Evolutionary conservation across 2,113 vertebrate genomes (phyloP).

Genomic region (Lepus europaeus): DNA sequence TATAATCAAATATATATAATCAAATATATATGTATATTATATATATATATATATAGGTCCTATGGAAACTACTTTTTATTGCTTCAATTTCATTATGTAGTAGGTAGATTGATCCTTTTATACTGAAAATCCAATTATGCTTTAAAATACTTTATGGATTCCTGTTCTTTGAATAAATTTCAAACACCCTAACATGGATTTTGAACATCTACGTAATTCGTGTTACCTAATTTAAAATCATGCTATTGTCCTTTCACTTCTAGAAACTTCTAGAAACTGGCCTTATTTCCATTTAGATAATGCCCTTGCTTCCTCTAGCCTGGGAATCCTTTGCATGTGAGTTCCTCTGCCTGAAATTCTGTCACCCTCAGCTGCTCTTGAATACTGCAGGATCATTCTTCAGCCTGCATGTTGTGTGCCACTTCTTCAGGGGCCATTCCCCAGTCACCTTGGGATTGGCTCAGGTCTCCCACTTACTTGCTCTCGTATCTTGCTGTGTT

Average conservation of each 20-base stretch:
- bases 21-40: too few relatives aligned
- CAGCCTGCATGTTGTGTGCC: not conserved
- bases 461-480: not conserved
- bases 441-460: not conserved
- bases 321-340: not conserved
- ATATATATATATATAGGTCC: too few relatives aligned
- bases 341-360: not conserved
- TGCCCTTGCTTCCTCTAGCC: not conserved
- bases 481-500: not conserved
- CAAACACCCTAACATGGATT: not conserved
- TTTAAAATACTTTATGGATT: not conserved
- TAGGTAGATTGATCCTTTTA: not conserved
- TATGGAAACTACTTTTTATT: not conserved
- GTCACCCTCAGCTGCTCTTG: not conserved
- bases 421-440: not conserved
- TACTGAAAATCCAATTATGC: not conserved
- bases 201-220: not conserved
- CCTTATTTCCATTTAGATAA: not conserved
- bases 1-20: too few relatives aligned
- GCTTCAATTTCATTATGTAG: not conserved
- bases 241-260: not conserved
- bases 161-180: not conserved
- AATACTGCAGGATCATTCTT: not conserved
- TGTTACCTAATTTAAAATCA: not conserved
- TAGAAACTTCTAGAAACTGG: not conserved